A percentile compares a stretch with the other conserved stretches of the same genome.
phyloP scores from a whole-genome alignment of 2,797 vertebrate genomes.

The Cuculus canorus region DNA sequence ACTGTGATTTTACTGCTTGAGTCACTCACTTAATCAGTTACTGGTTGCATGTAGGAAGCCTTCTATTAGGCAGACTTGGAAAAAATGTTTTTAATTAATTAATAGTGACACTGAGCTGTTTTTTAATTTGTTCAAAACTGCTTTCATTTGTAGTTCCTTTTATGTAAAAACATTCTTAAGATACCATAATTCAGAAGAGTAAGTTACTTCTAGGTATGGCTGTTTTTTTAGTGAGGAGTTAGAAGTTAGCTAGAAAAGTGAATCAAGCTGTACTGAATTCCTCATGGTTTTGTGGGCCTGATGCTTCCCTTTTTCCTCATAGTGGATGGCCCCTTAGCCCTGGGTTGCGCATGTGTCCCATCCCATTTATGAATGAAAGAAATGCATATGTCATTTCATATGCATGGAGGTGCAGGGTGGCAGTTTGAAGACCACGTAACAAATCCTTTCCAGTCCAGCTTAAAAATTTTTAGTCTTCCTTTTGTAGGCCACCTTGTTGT shows the following conservation, averaged over 20 bases:
- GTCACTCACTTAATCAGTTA: conserved; percentile 83
- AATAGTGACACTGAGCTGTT: conserved; percentile 61
- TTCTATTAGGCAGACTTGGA: conserved; percentile 77
- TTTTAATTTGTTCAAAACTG: conserved; percentile 59
- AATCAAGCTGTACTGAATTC: not conserved
- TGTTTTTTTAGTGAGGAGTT: not conserved
- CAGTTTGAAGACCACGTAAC: not conserved
- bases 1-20: conserved; percentile 80
- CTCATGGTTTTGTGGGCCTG: not conserved
- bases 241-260: not conserved
- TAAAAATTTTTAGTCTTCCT: not conserved
- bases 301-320: not conserved
- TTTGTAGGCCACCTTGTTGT: conserved; percentile 18
- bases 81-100: conserved; percentile 76
- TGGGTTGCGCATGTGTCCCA: not conserved
- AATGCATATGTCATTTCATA: not conserved
- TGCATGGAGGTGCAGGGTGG: not conserved
- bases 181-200: not conserved
- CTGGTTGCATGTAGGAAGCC: conserved; percentile 75
- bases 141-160: conserved; percentile 28
- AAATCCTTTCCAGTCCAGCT: not conserved
- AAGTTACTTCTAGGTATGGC: not conserved
- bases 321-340: not conserved
- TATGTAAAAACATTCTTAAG: conserved; percentile 3
- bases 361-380: not conserved